A percentile compares a stretch with the other conserved stretches of the same genome.
Evolutionary conservation across 2,797 vertebrate genomes (phyloP).

Genomic region (Thripadectes ignobilis): DNA sequence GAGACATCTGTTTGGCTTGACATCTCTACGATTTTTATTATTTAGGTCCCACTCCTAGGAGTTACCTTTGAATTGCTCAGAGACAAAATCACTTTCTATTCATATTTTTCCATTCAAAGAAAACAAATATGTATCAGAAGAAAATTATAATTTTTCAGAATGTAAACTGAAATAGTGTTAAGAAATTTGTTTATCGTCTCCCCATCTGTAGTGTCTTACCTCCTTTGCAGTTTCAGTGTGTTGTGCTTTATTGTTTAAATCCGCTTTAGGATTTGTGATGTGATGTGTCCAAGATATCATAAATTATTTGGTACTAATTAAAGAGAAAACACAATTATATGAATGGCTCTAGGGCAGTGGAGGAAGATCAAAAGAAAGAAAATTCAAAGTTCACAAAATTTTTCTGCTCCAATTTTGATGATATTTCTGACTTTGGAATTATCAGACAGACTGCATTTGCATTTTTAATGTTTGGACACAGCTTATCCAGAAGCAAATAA

Average conservation of each 20-base stretch:
- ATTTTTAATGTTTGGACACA: not conserved
- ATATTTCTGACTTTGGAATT: conserved; percentile 6
- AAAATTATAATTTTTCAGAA: not conserved
- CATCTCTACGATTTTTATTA: not conserved
- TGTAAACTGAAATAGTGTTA: not conserved
- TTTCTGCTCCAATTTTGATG: not conserved
- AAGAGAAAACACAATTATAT: not conserved
- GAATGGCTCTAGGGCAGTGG: not conserved
- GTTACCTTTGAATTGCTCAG: conserved; percentile 1
- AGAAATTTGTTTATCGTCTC: not conserved
- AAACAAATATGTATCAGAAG: not conserved
- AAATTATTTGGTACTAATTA: not conserved
- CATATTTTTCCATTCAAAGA: not conserved
- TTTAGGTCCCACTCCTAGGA: not conserved
- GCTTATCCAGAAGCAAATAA: not conserved
- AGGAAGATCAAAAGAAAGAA: not conserved
- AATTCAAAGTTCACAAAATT: not conserved
- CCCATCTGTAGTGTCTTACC: not conserved
- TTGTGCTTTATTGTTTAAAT: not conserved
- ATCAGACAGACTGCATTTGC: not conserved
- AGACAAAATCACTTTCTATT: not conserved
- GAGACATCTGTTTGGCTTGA: not conserved
- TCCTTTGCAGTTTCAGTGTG: not conserved
- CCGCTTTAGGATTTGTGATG: not conserved
- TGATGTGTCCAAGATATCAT: not conserved